Percentiles rank a stretch among this genome's conserved stretches.
These are phyloP conservation scores for Myotis yumanensis DNA, from an alignment of 2,113 vertebrate genomes.

Conservation along the genomic window DNA sequence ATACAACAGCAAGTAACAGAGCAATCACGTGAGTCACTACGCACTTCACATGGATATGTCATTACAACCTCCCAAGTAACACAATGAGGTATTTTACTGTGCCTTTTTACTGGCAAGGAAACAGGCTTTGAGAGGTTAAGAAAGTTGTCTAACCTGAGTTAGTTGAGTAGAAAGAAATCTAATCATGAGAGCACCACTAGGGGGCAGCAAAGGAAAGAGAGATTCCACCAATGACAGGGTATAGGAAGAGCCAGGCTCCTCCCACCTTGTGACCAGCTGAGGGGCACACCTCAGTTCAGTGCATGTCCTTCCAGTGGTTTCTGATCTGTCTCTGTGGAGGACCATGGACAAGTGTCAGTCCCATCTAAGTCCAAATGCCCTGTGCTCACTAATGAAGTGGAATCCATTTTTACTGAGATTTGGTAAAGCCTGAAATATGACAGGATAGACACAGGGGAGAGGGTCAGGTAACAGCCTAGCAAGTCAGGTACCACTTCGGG, in stretches of 20 bases:
- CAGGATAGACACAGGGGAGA: neutral
- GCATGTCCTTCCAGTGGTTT: neutral
- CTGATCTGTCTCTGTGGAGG: neutral
- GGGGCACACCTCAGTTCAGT: neutral
- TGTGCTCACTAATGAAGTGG: neutral
- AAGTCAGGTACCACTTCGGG: neutral
- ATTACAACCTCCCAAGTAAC: neutral
- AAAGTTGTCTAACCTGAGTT: neutral
- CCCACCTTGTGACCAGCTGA: neutral
- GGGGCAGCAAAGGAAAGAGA: neutral
- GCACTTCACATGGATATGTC: neutral
- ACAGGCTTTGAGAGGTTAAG: neutral
- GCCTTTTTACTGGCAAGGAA: neutral
- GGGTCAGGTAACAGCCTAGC: neutral
- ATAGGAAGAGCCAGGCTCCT: neutral
- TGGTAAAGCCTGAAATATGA: neutral
- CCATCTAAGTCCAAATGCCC: neutral
- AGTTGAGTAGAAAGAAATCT: neutral
- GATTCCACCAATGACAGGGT: neutral
- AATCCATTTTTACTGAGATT: neutral
- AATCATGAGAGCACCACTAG: neutral
- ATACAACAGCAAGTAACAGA: neutral
- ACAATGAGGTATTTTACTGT: neutral
- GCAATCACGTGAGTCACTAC: neutral
- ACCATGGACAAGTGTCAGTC: neutral